These are phyloP conservation scores for Anneissia japonica DNA, from an alignment of 35 echinoderm and acorn worm genomes.

Conservation along the genomic window DNA sequence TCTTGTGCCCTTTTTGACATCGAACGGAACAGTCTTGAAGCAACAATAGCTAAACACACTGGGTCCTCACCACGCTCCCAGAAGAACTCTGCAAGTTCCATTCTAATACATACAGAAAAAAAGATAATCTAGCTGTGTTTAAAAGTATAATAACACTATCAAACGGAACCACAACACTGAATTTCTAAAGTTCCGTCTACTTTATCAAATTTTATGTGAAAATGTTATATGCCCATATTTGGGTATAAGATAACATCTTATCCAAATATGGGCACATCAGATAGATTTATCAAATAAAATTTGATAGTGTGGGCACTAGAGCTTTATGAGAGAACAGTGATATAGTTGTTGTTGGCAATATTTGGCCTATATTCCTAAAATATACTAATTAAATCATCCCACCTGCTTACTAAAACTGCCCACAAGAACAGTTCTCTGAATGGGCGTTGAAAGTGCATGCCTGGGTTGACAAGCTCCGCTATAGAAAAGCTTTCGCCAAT, in stretches of 20 bases:
- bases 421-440: constrained; percentile 81
- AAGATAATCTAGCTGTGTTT: background rate
- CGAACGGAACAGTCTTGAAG: constrained; percentile 40
- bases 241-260: too few species aligned
- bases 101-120: constrained; percentile 23
- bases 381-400: background rate
- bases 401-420: constrained; percentile 63
- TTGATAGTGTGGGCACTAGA: too few species aligned
- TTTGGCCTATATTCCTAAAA: too few species aligned
- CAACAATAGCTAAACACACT: constrained; percentile 51
- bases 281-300: too few species aligned
- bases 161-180: too few species aligned
- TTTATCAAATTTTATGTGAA: too few species aligned
- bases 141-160: too few species aligned
- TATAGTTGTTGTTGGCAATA: too few species aligned
- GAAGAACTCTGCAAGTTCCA: constrained; percentile 71
- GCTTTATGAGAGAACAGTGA: too few species aligned
- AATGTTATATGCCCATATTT: too few species aligned
- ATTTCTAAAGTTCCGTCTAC: too few species aligned
- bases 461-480: constrained; percentile 61
- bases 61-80: constrained; percentile 63
- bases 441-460: constrained; percentile 67
- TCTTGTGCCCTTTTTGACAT: constrained; percentile 39
- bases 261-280: too few species aligned
- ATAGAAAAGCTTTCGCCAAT: constrained; percentile 25